Evolutionary conservation across 2,113 vertebrate genomes (phyloP), one percentile per base, ranked within the genome.

Genomic region (Cnemophilus loriae): DNA sequence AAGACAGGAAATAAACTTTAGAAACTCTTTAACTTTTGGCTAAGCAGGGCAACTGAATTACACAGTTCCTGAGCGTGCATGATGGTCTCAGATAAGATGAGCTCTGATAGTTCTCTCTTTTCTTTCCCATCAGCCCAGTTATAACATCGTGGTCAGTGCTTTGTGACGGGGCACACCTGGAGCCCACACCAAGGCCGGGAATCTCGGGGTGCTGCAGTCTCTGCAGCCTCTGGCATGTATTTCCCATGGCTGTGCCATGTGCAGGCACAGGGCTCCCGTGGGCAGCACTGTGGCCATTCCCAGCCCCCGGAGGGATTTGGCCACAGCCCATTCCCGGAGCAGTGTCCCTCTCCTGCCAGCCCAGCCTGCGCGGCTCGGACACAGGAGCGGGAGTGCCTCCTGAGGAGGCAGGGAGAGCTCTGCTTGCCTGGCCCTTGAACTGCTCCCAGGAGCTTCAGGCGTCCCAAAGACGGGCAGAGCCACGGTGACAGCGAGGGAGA

Each of bases 1-100:
- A 97, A 95, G 92, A 41, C 96, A 96, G 97, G 97, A 97, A 97
- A 97, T 92, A 89, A 95, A 90, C 92, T 96, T 94, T 47, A 91
- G 93, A 60, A 92, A 76, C 77, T 65, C 68, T 94, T 97, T 78
- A 90, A 64, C 83, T 96, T 94, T 93, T 94, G 91, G 85, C 94
- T 63, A 60, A 92, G 83, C 37, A 44, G 60, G 85, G 71, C 71
- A 73, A 16, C 53, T 26, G 89, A 60, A 42, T 79, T 35, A 84
- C 89, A 96, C 64, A 94, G 92, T 94, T 97, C 92, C 97, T 96
- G 93, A 92, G 69, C 1, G 1, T 11, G 60, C 41, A 7, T 30
- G 95, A 95, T 77, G 37, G 47, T n/a, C 74, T 53, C 78, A 83
- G 95, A 97, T 96, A 96, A 97, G 86, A 80, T n/a, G 77, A 81